These are phyloP conservation scores for Caenorhabditis inopinata DNA, from an alignment of 1,140 invertebrate genomes.

Conservation along the genomic window DNA sequence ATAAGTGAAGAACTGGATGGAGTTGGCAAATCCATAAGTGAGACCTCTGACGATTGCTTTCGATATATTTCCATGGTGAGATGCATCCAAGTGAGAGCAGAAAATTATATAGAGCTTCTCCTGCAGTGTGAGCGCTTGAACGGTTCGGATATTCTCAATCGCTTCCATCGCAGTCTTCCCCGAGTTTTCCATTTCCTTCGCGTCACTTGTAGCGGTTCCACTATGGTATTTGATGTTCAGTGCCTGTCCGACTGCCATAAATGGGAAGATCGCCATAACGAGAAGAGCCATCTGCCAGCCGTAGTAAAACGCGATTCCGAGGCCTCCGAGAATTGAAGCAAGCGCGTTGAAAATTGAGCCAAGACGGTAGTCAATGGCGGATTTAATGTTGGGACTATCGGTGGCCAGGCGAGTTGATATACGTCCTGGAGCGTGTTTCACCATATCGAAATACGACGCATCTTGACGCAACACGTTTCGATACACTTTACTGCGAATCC, in stretches of 20 bases:
- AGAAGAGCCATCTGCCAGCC: constrained; percentile 67
- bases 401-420: constrained; percentile 69
- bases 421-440: constrained; percentile 68
- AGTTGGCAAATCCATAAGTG: constrained; percentile 65
- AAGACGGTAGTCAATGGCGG: constrained; percentile 68
- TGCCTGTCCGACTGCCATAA: constrained; percentile 63
- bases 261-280: constrained; percentile 59
- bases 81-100: constrained; percentile 43
- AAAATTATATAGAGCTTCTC: constrained; percentile 42
- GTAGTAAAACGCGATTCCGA: constrained; percentile 66
- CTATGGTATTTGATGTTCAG: constrained; percentile 58
- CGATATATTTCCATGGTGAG: constrained; percentile 15
- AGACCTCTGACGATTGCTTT: constrained; percentile 48
- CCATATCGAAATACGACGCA: constrained; percentile 70
- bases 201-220: constrained; percentile 55
- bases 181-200: constrained; percentile 51
- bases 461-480: constrained; percentile 69
- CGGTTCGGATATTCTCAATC: constrained; percentile 53
- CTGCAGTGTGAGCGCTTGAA: constrained; percentile 49
- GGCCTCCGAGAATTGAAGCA: constrained; percentile 66
- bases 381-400: constrained; percentile 70
- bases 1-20: constrained; percentile 68
- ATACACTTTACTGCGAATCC: constrained; percentile 67
- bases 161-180: constrained; percentile 52
- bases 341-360: constrained; percentile 66